Percentiles rank a stretch among this genome's conserved stretches.
phyloP scores from a whole-genome alignment of 2,113 vertebrate genomes.

The Menidia beryllina region DNA sequence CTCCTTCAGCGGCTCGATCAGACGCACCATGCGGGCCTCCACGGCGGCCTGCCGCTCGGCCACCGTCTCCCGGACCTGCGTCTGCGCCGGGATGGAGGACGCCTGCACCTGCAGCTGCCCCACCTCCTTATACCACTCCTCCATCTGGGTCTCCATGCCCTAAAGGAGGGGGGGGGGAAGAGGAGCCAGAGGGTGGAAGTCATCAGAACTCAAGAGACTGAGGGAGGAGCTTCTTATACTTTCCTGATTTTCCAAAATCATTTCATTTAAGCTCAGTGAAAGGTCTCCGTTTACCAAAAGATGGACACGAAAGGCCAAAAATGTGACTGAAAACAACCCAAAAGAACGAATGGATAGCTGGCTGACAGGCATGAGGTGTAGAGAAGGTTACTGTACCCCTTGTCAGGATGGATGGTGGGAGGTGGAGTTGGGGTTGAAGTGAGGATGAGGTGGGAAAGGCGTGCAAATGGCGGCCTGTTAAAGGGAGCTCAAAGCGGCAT shows the following conservation, averaged over 20 bases:
- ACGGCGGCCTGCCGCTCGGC: slow-evolving; percentile 83
- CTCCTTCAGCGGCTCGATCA: slow-evolving; percentile 93
- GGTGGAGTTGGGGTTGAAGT: slow-evolving; percentile 62
- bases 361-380: slow-evolving; percentile 49
- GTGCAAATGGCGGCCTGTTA: slow-evolving; percentile 76
- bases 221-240: no score
- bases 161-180: slow-evolving; percentile 55
- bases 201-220: not conserved
- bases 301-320: slow-evolving; percentile 3
- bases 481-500: slow-evolving; percentile 79
- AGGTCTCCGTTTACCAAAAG: not conserved
- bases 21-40: slow-evolving; percentile 88
- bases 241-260: no score
- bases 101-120: slow-evolving; percentile 89
- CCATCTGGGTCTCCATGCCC: slow-evolving; percentile 92
- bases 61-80: slow-evolving; percentile 80
- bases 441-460: slow-evolving; percentile 74
- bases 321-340: slow-evolving; percentile 9
- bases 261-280: no score
- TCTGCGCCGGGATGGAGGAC: slow-evolving; percentile 84
- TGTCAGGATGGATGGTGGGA: slow-evolving; percentile 72
- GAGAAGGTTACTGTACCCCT: slow-evolving; percentile 79
- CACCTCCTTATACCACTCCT: slow-evolving; percentile 91
- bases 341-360: slow-evolving; percentile 12
- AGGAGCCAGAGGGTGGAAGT: not conserved